These are phyloP conservation scores for Crotalus tigris DNA, from an alignment of 2,113 vertebrate species.

Conservation along the genomic window DNA sequence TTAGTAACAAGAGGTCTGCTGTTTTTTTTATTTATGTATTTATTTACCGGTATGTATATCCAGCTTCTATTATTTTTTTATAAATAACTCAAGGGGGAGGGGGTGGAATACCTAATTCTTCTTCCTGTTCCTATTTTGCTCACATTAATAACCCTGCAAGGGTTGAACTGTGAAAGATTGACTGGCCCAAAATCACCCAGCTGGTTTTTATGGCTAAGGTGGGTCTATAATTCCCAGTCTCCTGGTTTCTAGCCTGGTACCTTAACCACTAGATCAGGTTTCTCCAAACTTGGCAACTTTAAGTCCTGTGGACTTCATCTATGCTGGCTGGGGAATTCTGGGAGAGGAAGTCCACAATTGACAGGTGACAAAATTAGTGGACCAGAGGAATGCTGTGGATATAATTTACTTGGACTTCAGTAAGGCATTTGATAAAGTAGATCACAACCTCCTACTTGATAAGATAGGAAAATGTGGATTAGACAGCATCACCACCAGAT, in stretches of 20 bases:
- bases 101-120: no score
- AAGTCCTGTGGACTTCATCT: background rate
- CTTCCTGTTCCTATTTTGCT: background rate
- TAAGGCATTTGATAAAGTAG: no score
- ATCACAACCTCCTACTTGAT: no score
- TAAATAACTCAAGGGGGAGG: background rate
- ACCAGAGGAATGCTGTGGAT: no score
- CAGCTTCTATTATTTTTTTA: background rate
- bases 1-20: background rate
- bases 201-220: background rate
- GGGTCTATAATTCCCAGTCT: background rate
- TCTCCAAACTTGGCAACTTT: background rate
- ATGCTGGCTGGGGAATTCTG: background rate
- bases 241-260: background rate
- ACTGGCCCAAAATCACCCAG: background rate
- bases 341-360: background rate
- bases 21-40: background rate
- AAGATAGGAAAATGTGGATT: no score
- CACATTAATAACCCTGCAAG: background rate
- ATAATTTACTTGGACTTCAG: no score
- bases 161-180: background rate
- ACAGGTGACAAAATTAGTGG: no score
- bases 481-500: no score
- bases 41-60: background rate
- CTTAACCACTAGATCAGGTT: background rate